Conservation (phyloP, 2,113 vertebrate species). For the Amblyopsis rosae region DNA sequence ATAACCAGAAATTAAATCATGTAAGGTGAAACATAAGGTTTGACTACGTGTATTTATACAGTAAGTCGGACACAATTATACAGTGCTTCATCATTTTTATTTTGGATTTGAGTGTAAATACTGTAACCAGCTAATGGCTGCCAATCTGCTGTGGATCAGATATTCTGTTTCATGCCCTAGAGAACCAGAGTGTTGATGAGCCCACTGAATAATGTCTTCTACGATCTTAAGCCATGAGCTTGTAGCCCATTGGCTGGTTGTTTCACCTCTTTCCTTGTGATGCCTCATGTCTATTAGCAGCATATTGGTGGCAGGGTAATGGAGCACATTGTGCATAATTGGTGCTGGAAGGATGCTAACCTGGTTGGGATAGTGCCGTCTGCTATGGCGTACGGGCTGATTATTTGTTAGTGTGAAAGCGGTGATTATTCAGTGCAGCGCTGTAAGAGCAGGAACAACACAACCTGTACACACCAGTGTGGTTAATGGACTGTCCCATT, state of each 20-base stretch:
- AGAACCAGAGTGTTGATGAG: constrained; percentile 50
- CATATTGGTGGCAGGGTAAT: constrained; percentile 42
- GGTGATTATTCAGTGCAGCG: constrained; percentile 53
- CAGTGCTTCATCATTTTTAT: constrained; percentile 24
- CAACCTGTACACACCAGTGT: constrained; percentile 56
- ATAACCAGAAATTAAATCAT: too few relatives aligned
- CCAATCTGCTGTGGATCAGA: constrained; percentile 40
- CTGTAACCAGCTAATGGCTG: constrained; percentile 56
- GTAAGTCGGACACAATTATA: constrained; percentile 33
- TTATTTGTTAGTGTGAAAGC: constrained; percentile 50
- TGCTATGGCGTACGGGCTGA: constrained; percentile 31
- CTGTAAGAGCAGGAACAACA: constrained; percentile 32
- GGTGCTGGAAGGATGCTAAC: constrained; percentile 43
- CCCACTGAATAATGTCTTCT: constrained; percentile 53
- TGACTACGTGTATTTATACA: constrained; percentile 2
- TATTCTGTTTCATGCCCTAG: constrained; percentile 45
- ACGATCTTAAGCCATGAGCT: constrained; percentile 62
- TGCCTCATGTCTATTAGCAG: constrained; percentile 38
- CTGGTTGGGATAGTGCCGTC: constrained; percentile 23
- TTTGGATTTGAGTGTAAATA: constrained; percentile 54
- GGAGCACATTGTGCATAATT: constrained; percentile 56
- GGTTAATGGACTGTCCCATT: constrained; percentile 55
- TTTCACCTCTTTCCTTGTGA: constrained; percentile 11
- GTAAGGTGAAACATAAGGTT: not conserved
- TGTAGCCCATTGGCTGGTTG: constrained; percentile 46